Percentiles rank a stretch among this genome's conserved stretches.
Evolutionary conservation across 64 coral and sea anemone genomes (phyloP).

Genomic region (Acropora tenuis): DNA sequence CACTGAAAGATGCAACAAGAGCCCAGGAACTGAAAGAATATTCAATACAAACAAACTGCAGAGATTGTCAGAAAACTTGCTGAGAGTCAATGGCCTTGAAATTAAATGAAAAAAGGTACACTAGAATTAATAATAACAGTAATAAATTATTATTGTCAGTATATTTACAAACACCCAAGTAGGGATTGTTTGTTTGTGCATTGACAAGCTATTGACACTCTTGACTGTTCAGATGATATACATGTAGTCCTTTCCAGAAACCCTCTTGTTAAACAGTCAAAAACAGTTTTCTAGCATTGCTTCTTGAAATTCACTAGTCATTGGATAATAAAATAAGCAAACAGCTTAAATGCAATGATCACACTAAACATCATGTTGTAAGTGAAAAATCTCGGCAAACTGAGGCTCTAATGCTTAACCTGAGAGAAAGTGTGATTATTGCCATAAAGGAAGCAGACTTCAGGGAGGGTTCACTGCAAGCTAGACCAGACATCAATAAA

Average conservation of each 20-base stretch:
- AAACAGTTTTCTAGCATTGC: too few relatives aligned
- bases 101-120: not conserved
- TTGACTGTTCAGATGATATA: too few relatives aligned
- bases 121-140: not conserved
- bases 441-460: conserved; percentile 81
- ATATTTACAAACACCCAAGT: not conserved
- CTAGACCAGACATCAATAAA: conserved; percentile 84
- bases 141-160: not conserved
- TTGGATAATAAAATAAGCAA: too few relatives aligned
- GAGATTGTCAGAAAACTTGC: conserved; percentile 87
- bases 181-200: too few relatives aligned
- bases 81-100: conserved; percentile 81
- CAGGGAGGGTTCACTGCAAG: conserved; percentile 77
- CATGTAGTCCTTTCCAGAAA: too few relatives aligned
- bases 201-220: too few relatives aligned
- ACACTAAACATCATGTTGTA: too few relatives aligned
- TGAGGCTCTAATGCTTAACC: conserved; percentile 25
- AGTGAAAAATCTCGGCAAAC: too few relatives aligned
- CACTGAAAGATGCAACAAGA: conserved; percentile 80
- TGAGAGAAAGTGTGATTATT: conserved; percentile 81
- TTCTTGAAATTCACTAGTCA: too few relatives aligned
- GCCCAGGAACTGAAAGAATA: conserved; percentile 88
- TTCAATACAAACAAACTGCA: conserved; percentile 90
- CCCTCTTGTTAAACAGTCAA: too few relatives aligned
- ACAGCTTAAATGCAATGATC: too few relatives aligned